These are phyloP conservation scores for Zaprionus ghesquierei DNA, from an alignment of 1,140 invertebrate genomes.

Conservation along the genomic window DNA sequence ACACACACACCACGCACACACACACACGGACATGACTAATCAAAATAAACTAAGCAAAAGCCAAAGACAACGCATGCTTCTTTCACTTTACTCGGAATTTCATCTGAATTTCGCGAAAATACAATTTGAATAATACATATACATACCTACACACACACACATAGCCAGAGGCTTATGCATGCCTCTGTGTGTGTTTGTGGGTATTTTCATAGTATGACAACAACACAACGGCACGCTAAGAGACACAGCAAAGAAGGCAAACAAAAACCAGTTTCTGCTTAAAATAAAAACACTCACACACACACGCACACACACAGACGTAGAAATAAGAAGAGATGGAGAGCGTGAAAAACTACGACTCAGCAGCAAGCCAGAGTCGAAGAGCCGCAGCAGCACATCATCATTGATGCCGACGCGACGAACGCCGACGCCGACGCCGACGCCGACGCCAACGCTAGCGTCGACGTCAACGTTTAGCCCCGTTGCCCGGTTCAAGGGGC, in stretches of 20 bases:
- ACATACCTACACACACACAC: constrained; percentile 3
- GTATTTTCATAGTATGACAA: constrained; percentile 71
- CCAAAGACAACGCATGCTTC: constrained; percentile 37
- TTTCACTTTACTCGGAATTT: constrained; percentile 61
- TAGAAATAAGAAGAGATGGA: constrained; percentile 48
- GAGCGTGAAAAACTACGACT: constrained; percentile 76
- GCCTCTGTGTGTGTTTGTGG: constrained; percentile 15
- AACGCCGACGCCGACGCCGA: not conserved
- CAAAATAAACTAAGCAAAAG: constrained; percentile 23
- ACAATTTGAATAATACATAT: constrained; percentile 56
- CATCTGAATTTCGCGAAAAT: constrained; percentile 66
- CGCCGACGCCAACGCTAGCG: not conserved
- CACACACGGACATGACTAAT: constrained; percentile 47
- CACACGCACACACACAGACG: constrained; percentile 25
- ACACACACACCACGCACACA: not conserved
- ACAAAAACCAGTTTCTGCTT: constrained; percentile 73
- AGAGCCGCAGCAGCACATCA: constrained; percentile 26
- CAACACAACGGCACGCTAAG: constrained; percentile 56
- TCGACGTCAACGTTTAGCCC: constrained; percentile 20
- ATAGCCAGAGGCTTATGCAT: constrained; percentile 31
- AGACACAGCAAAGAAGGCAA: constrained; percentile 31
- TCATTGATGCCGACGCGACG: not conserved
- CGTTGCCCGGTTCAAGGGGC: constrained; percentile 65
- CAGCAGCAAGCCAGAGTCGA: constrained; percentile 29
- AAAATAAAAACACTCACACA: constrained; percentile 65